Percentiles rank a stretch among this genome's conserved stretches.
Evolutionary conservation across 1,140 invertebrate genomes (phyloP).

Genomic region (Cyclina sinensis): DNA sequence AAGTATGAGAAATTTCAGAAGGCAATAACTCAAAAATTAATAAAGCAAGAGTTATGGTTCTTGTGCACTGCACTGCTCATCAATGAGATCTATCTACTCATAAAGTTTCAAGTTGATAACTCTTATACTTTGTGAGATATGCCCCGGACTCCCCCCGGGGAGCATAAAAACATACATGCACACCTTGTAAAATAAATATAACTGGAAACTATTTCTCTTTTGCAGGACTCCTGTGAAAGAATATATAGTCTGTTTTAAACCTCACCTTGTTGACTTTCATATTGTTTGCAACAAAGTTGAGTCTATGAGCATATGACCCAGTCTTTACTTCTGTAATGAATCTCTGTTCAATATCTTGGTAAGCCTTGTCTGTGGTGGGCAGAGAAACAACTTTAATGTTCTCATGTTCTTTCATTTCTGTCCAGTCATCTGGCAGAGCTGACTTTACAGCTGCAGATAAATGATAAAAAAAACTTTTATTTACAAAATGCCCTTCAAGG

Average conservation of each 20-base stretch:
- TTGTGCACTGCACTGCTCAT: too few relatives aligned
- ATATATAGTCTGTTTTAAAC: neutral
- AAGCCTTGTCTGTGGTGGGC: neutral
- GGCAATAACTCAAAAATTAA: too few relatives aligned
- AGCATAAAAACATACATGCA: too few relatives aligned
- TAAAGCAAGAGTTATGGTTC: too few relatives aligned
- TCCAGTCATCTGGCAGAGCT: slow-evolving; percentile 46
- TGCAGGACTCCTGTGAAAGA: too few relatives aligned
- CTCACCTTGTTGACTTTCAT: slow-evolving; percentile 44
- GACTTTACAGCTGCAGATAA: neutral
- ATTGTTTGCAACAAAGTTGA: slow-evolving; percentile 23
- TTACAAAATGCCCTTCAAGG: neutral
- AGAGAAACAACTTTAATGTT: slow-evolving; percentile 26
- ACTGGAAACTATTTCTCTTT: too few relatives aligned
- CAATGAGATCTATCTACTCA: too few relatives aligned
- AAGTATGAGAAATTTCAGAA: too few relatives aligned
- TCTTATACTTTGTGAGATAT: too few relatives aligned
- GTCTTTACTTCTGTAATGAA: slow-evolving; percentile 47
- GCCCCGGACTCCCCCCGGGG: too few relatives aligned
- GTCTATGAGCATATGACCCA: slow-evolving; percentile 34
- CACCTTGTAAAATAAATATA: too few relatives aligned
- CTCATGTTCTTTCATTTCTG: slow-evolving; percentile 41
- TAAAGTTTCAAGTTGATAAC: too few relatives aligned
- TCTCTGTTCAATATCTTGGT: slow-evolving; percentile 10
- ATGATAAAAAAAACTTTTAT: neutral